These are phyloP conservation scores for Aurelia sp. DNA, from an alignment of 30 jellyfish, hydroid and myxozoan species.

Conservation along the genomic window DNA sequence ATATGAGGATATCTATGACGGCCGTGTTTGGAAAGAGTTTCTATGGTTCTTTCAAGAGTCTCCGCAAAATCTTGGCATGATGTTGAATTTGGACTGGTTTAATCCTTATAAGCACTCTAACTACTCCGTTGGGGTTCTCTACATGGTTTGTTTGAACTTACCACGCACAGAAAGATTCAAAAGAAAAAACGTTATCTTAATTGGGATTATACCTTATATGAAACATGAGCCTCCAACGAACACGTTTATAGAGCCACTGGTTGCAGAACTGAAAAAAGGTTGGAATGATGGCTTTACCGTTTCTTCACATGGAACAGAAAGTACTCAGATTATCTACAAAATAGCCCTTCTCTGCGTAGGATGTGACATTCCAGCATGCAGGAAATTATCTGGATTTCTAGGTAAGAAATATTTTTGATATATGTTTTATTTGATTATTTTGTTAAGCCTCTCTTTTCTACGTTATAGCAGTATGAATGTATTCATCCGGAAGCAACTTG, in stretches of 20 bases:
- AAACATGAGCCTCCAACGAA: slow-evolving; percentile 53
- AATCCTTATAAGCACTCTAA: slow-evolving; percentile 21
- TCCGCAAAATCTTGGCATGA: slow-evolving; percentile 7
- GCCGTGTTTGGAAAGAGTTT: slow-evolving; percentile 5
- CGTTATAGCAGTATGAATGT: no score
- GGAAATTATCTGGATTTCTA: slow-evolving; percentile 52
- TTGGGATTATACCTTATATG: slow-evolving; percentile 56
- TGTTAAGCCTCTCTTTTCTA: background rate
- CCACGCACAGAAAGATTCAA: slow-evolving; percentile 37
- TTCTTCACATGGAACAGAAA: background rate
- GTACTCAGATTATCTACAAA: background rate
- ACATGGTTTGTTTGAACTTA: slow-evolving; percentile 37
- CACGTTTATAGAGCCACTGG: slow-evolving; percentile 37
- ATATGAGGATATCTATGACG: slow-evolving; percentile 21
- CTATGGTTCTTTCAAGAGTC: background rate
- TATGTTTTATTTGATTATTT: background rate
- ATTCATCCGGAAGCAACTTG: no score
- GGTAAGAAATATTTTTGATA: slow-evolving; percentile 9
- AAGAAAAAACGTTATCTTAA: slow-evolving; percentile 15
- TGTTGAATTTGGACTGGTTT: slow-evolving; percentile 40
- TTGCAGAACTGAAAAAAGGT: slow-evolving; percentile 37
- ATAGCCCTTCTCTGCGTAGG: slow-evolving; percentile 46
- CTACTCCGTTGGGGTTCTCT: slow-evolving; percentile 20
- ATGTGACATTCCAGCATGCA: slow-evolving; percentile 53
- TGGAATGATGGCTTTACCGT: slow-evolving; percentile 39